A percentile compares a stretch with the other conserved stretches of the same genome.
These are phyloP conservation scores for Delphinus delphis DNA, from an alignment of 2,113 vertebrate species.

Conservation along the genomic window DNA sequence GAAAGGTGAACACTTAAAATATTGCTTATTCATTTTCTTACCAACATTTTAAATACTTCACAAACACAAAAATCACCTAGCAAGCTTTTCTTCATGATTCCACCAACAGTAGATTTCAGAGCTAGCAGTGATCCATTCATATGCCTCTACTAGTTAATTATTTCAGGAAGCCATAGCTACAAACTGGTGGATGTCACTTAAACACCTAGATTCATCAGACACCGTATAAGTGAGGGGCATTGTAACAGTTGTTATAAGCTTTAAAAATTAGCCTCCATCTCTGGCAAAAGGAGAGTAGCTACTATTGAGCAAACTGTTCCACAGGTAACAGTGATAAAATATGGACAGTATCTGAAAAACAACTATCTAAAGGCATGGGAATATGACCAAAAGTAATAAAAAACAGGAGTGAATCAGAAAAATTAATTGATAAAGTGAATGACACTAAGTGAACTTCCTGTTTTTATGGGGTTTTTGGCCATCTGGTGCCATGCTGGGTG, in stretches of 20 bases:
- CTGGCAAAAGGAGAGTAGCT: not conserved
- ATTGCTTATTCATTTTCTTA: slow-evolving; percentile 32
- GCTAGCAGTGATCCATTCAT: not conserved
- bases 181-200: not conserved
- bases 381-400: not conserved
- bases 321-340: not conserved
- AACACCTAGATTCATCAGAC: not conserved
- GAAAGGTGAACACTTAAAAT: not conserved
- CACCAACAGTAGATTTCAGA: not conserved
- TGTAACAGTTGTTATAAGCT: not conserved
- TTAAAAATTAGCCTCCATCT: slow-evolving; percentile 21
- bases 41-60: not conserved
- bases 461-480: not conserved
- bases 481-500: not conserved
- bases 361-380: not conserved
- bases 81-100: not conserved
- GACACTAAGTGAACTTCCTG: not conserved
- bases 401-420: not conserved
- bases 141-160: not conserved
- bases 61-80: not conserved
- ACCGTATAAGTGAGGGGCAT: not conserved
- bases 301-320: not conserved
- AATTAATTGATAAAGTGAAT: not conserved
- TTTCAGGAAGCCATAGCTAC: not conserved
- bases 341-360: not conserved